These are phyloP conservation scores for Hypanus sabinus DNA, from an alignment of 2,113 vertebrate species.

Conservation along the genomic window DNA sequence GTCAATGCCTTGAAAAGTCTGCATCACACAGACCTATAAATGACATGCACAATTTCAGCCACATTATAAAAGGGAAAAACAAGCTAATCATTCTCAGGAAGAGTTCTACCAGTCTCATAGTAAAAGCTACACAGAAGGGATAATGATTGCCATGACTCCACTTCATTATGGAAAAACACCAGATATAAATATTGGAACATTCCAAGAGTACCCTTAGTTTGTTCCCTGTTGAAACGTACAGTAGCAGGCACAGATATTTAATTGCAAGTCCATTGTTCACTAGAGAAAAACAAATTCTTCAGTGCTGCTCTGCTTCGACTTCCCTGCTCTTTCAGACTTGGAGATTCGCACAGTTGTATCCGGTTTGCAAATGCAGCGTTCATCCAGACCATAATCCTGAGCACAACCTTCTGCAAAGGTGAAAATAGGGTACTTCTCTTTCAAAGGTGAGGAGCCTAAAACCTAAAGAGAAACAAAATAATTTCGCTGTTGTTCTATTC, in stretches of 20 bases:
- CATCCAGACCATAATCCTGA: slow-evolving; percentile 71
- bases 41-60: background rate
- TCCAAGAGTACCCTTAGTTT: background rate
- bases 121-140: background rate
- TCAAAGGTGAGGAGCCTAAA: slow-evolving; percentile 57
- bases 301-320: slow-evolving; percentile 56
- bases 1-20: background rate
- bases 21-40: background rate
- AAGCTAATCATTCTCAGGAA: background rate
- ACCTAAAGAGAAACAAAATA: slow-evolving; percentile 52
- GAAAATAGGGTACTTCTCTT: slow-evolving; percentile 81
- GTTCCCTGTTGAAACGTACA: background rate
- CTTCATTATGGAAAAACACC: background rate
- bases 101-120: background rate
- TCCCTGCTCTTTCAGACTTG: slow-evolving; percentile 47
- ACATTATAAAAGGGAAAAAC: background rate
- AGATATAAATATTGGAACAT: slow-evolving; percentile 1
- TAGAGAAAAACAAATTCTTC: slow-evolving; percentile 80
- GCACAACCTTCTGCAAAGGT: slow-evolving; percentile 72
- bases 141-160: background rate
- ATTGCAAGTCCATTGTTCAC: slow-evolving; percentile 2
- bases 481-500: background rate
- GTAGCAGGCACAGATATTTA: background rate
- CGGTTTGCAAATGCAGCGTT: slow-evolving; percentile 51
- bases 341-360: slow-evolving; percentile 52